Evolutionary conservation across 2,888 invertebrate genomes (phyloP), one percentile per base, ranked within the genome.

Genomic region (Pachycephus smyrnensis): DNA sequence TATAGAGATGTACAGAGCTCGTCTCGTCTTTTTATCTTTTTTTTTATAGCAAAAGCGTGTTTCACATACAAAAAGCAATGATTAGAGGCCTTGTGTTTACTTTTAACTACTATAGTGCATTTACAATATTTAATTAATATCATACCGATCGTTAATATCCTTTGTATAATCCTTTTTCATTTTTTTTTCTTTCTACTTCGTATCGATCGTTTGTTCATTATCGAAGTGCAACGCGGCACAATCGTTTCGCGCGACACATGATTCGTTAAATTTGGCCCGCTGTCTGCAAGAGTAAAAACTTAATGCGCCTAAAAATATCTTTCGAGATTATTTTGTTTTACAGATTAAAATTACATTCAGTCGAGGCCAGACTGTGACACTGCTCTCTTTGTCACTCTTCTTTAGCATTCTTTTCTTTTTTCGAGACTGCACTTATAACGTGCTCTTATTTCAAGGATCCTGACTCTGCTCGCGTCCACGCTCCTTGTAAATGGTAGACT

Each of bases 41-140:
- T 79, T 81, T 83, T 82, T 84, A 83, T 82, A 86, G 88, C 89
- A 85, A 88, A 89, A 90, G 90, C 90, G 89, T 88, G 85, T 89
- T 85, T 88, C 86, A 90, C 89, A 87, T 90, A 91, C 89, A 90
- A 90, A 90, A 90, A 91, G 91, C 91, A 91, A 90, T 90, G 86
- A 87, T 90, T 88, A 90, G 90, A 91, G 91, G 91, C 91, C 91
- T 87, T 90, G 89, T 88, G 89, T 87, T 87, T 82, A 87, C 85
- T 77, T 76, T 87, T 83, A 87, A 87, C 88, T 89, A 89, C 88
- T 87, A 86, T 82, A 87, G 90, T 90, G 89, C 89, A 90, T 89
- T 75, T 79, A 75, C 73, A 75, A 77, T 76, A 79, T 76, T 80
- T 82, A 81, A 80, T 80, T 79, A 80, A 80, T 82, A 83, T 79